A percentile compares a stretch with the other conserved stretches of the same genome.
Evolutionary conservation across 2,113 vertebrate genomes (phyloP).

Genomic region (Urocitellus parryii): DNA sequence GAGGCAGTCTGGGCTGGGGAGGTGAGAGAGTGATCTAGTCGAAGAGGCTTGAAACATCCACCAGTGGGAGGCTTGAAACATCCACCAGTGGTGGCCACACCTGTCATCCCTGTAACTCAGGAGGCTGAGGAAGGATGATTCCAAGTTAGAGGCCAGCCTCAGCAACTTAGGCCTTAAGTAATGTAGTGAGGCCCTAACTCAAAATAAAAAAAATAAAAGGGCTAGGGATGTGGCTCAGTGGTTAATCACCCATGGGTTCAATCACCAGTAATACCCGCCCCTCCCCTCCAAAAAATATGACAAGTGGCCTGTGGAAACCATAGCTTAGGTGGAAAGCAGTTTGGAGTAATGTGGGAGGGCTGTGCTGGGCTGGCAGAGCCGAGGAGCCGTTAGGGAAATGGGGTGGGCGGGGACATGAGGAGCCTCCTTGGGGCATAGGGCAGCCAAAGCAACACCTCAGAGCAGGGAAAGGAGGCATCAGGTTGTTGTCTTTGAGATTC

Average conservation of each 20-base stretch:
- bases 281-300: not conserved
- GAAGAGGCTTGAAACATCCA: not conserved
- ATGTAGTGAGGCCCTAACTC: too few relatives aligned
- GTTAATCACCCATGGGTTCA: too few relatives aligned
- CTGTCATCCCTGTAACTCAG: too few relatives aligned
- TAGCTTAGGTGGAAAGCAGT: not conserved
- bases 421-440: not conserved
- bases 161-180: too few relatives aligned
- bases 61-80: not conserved
- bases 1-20: not conserved
- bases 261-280: too few relatives aligned
- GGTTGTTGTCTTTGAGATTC: not conserved
- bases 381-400: not conserved
- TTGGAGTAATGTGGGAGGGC: not conserved
- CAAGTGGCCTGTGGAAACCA: rapidly evolving
- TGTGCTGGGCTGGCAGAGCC: not conserved
- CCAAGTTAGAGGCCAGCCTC: too few relatives aligned
- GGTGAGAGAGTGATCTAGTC: not conserved
- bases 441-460: not conserved
- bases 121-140: too few relatives aligned
- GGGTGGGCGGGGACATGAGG: not conserved
- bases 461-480: not conserved
- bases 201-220: too few relatives aligned
- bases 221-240: too few relatives aligned
- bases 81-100: too few relatives aligned